phyloP scores from a whole-genome alignment of 2,113 vertebrate species.

The Conger conger region DNA sequence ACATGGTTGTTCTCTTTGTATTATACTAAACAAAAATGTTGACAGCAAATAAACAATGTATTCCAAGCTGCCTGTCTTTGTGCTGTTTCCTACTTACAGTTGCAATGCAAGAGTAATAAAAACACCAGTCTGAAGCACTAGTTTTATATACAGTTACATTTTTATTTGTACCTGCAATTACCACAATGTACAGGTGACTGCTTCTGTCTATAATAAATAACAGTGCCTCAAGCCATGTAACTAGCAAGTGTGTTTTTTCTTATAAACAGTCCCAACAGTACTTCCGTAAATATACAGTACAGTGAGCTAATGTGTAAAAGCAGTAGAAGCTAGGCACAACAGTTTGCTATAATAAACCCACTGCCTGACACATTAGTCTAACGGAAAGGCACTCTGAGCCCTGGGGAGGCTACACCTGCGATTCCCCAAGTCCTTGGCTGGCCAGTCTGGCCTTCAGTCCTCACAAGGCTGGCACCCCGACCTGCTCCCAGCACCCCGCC shows the following conservation, averaged over 20 bases:
- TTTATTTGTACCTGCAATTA: background rate
- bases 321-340: conserved; percentile 22
- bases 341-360: conserved; percentile 5
- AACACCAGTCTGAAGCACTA: no score
- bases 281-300: conserved; percentile 1
- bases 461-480: conserved; percentile 10
- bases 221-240: conserved; percentile 34
- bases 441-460: no score
- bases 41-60: conserved; percentile 67
- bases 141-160: background rate
- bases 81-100: background rate
- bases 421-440: background rate
- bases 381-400: conserved; percentile 27
- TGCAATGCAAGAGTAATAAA: background rate
- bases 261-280: conserved; percentile 49
- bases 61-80: conserved; percentile 20
- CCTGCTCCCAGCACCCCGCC: background rate
- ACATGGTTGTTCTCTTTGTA: conserved; percentile 60
- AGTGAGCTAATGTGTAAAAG: conserved; percentile 17
- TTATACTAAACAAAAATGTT: conserved; percentile 64
- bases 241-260: conserved; percentile 70
- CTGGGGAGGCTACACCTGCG: background rate
- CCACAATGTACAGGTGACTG: conserved; percentile 14
- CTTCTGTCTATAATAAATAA: conserved; percentile 20
- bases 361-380: background rate